Conservation (phyloP, 1,140 invertebrate species). For the Tetramorium parvispinum region DNA sequence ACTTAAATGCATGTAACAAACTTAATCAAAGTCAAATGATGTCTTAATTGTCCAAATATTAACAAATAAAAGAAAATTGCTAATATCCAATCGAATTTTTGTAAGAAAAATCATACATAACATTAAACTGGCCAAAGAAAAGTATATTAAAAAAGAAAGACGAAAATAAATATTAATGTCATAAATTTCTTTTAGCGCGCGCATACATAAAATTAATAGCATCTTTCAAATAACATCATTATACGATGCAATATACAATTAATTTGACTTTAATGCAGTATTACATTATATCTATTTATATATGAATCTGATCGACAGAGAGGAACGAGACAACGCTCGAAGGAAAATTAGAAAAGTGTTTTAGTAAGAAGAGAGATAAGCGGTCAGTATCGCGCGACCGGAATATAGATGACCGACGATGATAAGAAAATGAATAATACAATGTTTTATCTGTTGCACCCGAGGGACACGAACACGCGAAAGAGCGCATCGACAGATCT, state of each 20-base stretch:
- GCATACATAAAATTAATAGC: neutral
- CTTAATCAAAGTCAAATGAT: neutral
- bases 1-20: constrained; percentile 3
- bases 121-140: neutral
- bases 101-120: neutral
- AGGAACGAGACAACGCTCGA: constrained; percentile 8
- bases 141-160: no score
- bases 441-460: constrained; percentile 35
- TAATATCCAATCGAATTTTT: neutral
- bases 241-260: neutral
- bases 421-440: constrained; percentile 50
- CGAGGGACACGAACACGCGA: neutral
- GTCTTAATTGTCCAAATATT: constrained; percentile 26
- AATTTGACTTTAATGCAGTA: constrained; percentile 8
- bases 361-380: constrained; percentile 32
- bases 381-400: constrained; percentile 1
- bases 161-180: constrained; percentile 22
- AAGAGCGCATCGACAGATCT: constrained; percentile 9
- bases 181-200: neutral
- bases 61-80: neutral
- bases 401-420: constrained; percentile 35
- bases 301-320: neutral
- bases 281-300: neutral
- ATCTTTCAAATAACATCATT: constrained; percentile 19
- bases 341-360: neutral